Percentiles rank a stretch among this genome's conserved stretches.
These are phyloP conservation scores for Macrosiphum euphorbiae DNA, from an alignment of 2,888 invertebrate species.

Conservation along the genomic window DNA sequence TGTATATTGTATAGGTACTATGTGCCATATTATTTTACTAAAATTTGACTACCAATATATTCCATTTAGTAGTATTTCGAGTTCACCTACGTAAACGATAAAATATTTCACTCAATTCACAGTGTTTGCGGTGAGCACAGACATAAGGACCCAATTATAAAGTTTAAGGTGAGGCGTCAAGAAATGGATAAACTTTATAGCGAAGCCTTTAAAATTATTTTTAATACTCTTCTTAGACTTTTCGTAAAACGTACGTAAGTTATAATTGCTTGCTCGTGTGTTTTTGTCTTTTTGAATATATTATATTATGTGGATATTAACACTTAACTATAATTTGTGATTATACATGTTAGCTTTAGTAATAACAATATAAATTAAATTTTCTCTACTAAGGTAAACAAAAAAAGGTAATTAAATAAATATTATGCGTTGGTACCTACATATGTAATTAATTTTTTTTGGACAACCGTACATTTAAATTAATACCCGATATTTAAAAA, in stretches of 20 bases:
- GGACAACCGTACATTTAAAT: neutral
- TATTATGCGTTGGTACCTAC: neutral
- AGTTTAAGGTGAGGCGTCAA: constrained; percentile 23
- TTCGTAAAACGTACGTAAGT: constrained; percentile 26
- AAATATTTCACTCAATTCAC: constrained; percentile 4
- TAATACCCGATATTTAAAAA: neutral
- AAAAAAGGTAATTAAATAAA: neutral
- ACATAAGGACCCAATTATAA: constrained; percentile 51
- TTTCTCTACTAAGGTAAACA: neutral
- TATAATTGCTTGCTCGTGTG: constrained; percentile 30
- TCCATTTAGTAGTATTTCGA: neutral
- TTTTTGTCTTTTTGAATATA: neutral
- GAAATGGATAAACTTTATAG: constrained; percentile 45
- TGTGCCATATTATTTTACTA: neutral
- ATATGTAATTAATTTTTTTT: neutral
- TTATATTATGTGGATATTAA: neutral
- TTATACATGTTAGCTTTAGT: neutral
- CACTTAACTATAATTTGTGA: neutral
- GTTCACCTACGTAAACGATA: neutral
- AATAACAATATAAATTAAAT: neutral
- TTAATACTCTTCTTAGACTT: constrained; percentile 38
- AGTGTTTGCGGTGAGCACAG: neutral
- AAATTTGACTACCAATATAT: neutral
- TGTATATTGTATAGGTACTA: neutral
- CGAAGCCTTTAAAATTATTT: constrained; percentile 49